Evolutionary conservation across 1,140 invertebrate species (phyloP).

Genomic region (Pomacea maculata): DNA sequence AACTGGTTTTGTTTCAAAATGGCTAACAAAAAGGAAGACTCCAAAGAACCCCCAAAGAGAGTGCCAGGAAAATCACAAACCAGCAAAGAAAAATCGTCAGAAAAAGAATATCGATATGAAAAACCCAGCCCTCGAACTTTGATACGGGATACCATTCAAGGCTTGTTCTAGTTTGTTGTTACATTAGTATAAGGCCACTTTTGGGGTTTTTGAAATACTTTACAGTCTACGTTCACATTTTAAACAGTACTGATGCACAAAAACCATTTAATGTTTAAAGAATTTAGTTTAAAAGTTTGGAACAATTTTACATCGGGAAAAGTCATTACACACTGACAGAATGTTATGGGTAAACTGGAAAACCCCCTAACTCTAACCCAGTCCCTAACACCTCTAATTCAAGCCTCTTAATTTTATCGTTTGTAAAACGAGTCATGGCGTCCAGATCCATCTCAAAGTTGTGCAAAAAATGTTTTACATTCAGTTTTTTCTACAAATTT

Average conservation of each 20-base stretch:
- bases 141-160: constrained; percentile 11
- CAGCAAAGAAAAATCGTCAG: neutral
- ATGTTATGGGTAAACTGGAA: no score
- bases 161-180: neutral
- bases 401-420: no score
- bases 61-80: neutral
- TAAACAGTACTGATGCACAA: neutral
- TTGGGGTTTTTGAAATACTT: neutral
- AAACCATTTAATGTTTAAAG: neutral
- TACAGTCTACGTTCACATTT: neutral
- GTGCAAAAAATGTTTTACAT: constrained; percentile 2
- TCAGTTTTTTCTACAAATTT: constrained; percentile 1
- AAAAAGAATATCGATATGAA: constrained; percentile 11
- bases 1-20: neutral
- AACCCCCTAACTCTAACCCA: no score
- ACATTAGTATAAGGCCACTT: neutral
- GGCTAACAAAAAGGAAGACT: constrained; percentile 7
- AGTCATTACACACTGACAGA: no score
- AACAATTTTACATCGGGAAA: no score
- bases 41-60: neutral
- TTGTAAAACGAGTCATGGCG: no score
- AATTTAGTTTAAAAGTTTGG: no score
- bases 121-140: neutral
- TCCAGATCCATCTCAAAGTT: neutral
- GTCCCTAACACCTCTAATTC: no score